Evolutionary conservation across 2,113 vertebrate genomes (phyloP).

Genomic region (Chloebia gouldiae): DNA sequence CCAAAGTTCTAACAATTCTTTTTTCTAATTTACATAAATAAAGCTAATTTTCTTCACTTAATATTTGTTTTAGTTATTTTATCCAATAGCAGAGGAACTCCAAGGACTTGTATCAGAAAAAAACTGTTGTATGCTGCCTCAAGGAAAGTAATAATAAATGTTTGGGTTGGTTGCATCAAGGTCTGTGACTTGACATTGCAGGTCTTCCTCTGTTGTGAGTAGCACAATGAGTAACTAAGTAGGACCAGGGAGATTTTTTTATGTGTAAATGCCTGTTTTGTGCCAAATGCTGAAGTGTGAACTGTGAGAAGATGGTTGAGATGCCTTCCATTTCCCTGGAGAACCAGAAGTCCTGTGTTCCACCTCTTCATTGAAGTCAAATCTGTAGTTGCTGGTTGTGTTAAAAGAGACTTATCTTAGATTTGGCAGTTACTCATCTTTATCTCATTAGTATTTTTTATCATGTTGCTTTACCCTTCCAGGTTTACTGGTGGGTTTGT

Average conservation of each 20-base stretch:
- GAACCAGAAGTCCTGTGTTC: not conserved
- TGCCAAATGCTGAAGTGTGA: not conserved
- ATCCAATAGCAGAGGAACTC: not conserved
- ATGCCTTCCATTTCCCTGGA: not conserved
- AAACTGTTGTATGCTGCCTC: not conserved
- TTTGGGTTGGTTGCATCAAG: not conserved
- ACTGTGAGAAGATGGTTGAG: not conserved
- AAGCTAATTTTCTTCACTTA: conserved; percentile 79
- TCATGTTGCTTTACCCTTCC: not conserved
- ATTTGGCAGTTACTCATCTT: not conserved
- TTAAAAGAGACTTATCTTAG: not conserved
- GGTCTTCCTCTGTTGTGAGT: not conserved
- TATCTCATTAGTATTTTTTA: not conserved
- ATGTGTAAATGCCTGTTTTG: not conserved
- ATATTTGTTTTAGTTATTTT: conserved; percentile 47
- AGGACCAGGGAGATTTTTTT: not conserved
- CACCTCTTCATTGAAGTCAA: not conserved
- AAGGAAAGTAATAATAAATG: not conserved
- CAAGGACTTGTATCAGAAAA: not conserved
- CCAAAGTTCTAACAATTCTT: conserved; percentile 71
- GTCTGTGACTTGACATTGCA: not conserved
- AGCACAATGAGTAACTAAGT: not conserved
- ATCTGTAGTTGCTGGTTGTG: not conserved
- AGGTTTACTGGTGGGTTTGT: not conserved
- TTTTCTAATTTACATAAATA: conserved; percentile 83